These are phyloP conservation scores for Erpobdella octoculata DNA, from an alignment of 2,888 invertebrate genomes.

Conservation along the genomic window DNA sequence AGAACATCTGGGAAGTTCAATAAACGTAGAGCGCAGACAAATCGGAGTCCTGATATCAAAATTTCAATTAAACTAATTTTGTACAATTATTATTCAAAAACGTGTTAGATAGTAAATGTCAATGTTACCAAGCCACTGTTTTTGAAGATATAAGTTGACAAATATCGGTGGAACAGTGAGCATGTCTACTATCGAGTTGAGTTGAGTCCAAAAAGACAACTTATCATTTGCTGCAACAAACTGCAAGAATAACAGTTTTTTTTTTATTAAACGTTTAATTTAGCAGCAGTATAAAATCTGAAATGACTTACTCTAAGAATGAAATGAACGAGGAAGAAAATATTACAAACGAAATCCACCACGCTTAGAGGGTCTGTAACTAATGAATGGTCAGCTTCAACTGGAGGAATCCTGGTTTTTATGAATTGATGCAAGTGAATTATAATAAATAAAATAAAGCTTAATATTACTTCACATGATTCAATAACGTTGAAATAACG, in stretches of 20 bases:
- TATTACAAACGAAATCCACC: conserved; percentile 14
- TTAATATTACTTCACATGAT: too few species aligned
- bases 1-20: conserved; percentile 15
- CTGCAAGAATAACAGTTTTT: neutral
- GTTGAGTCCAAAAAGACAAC: conserved; percentile 14
- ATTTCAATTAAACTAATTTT: neutral
- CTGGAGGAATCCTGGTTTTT: too few species aligned
- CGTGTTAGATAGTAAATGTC: neutral
- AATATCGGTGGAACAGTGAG: conserved; percentile 22
- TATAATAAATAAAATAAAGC: neutral
- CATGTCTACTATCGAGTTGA: conserved; percentile 13
- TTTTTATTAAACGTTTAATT: neutral
- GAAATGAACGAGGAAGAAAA: conserved; percentile 15
- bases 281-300: neutral
- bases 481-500: too few species aligned
- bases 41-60: conserved; percentile 3
- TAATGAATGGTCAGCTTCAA: too few species aligned
- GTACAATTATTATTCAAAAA: neutral
- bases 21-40: conserved; percentile 11
- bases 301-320: conserved; percentile 4
- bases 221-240: conserved; percentile 17
- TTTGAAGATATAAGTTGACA: neutral
- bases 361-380: neutral
- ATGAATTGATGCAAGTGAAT: neutral
- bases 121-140: conserved; percentile 16